Percentiles rank a stretch among this genome's conserved stretches.
These are phyloP conservation scores for Champsocephalus gunnari DNA, from an alignment of 2,797 vertebrate species.

Conservation along the genomic window DNA sequence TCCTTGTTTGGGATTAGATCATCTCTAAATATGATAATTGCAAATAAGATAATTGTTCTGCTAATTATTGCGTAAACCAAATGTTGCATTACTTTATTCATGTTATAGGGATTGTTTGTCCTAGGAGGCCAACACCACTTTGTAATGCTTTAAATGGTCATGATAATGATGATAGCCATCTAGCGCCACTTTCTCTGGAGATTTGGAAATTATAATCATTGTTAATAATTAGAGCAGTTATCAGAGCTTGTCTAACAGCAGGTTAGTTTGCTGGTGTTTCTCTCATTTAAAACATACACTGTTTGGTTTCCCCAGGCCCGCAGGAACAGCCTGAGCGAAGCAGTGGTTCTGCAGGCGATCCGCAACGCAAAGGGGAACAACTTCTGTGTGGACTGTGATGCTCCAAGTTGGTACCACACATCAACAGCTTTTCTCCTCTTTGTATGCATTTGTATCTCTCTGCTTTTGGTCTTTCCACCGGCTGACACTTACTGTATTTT, in stretches of 20 bases:
- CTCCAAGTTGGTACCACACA: conserved; percentile 86
- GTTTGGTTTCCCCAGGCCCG: conserved; percentile 82
- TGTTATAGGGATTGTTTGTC: background rate
- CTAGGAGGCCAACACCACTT: background rate
- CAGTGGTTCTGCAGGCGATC: conserved; percentile 92
- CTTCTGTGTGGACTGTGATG: conserved; percentile 93
- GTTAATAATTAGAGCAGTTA: conserved; percentile 22
- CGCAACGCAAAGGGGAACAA: conserved; percentile 93
- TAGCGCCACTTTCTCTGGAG: background rate
- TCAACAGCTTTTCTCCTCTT: background rate
- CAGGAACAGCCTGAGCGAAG: conserved; percentile 93
- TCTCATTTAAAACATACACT: conserved; percentile 5
- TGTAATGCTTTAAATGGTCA: conserved; percentile 26
- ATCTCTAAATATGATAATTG: conserved; percentile 21
- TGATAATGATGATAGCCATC: conserved; percentile 20
- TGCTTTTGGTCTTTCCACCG: background rate
- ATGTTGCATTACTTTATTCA: conserved; percentile 25
- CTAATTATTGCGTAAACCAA: conserved; percentile 22
- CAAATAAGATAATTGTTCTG: conserved; percentile 13
- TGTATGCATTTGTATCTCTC: background rate
- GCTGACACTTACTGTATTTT: no score
- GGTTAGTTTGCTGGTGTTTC: background rate
- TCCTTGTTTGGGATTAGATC: conserved; percentile 7
- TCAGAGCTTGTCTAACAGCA: background rate
- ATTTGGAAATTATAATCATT: conserved; percentile 14